Evolutionary conservation across 2,888 invertebrate species (phyloP).

Genomic region (Artemia sinica): DNA sequence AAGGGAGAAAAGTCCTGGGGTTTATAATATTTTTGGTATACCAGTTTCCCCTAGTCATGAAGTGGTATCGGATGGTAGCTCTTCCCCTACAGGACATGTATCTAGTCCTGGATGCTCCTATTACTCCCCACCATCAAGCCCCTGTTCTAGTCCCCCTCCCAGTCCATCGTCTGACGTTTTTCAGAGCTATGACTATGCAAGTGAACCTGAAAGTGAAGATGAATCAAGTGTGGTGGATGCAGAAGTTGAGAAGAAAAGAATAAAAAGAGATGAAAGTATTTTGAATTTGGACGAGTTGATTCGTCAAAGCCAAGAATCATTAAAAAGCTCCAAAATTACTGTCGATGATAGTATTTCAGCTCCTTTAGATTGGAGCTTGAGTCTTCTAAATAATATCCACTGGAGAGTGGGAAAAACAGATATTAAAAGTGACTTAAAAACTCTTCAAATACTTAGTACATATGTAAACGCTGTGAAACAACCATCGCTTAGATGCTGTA

Average conservation of each 20-base stretch:
- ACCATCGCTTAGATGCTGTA: too few species aligned
- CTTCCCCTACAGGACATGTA: neutral
- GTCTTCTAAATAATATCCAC: too few species aligned
- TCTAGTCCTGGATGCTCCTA: neutral
- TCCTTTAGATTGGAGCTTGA: too few species aligned
- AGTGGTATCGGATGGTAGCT: neutral
- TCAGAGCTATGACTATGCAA: neutral
- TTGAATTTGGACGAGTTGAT: too few species aligned
- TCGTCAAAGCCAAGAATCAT: too few species aligned
- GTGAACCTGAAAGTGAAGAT: neutral
- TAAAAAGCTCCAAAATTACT: too few species aligned
- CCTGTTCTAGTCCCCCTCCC: neutral
- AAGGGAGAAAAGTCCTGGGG: neutral
- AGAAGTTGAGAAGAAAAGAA: neutral
- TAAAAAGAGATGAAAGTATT: too few species aligned
- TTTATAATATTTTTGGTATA: neutral
- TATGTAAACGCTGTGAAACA: too few species aligned
- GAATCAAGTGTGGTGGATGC: neutral
- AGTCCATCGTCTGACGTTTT: neutral
- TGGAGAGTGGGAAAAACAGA: too few species aligned
- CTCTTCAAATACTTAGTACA: too few species aligned
- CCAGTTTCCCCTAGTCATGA: neutral
- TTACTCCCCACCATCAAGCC: neutral
- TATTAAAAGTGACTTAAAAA: too few species aligned
- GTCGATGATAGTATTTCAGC: too few species aligned